Evolutionary conservation across 2,888 invertebrate genomes (phyloP).

Genomic region (Ditylenchus weischeri): DNA sequence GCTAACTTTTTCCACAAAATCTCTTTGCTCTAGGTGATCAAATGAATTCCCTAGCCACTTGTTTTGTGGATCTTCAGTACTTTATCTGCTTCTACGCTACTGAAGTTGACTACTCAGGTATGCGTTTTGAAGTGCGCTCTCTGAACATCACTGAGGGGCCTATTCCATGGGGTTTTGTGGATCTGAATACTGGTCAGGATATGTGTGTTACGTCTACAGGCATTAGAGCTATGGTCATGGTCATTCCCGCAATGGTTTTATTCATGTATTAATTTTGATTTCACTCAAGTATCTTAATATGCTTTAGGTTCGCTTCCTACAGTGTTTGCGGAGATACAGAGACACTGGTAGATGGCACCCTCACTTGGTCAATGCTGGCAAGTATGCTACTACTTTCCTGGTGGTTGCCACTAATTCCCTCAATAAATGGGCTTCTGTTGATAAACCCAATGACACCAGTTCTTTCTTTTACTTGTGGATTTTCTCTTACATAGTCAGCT

Average conservation of each 20-base stretch:
- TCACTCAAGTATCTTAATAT: conserved; percentile 61
- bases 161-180: conserved; percentile 57
- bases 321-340: conserved; percentile 81
- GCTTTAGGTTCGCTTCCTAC: conserved; percentile 76
- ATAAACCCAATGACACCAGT: conserved; percentile 45
- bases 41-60: conserved; percentile 80
- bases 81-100: conserved; percentile 80
- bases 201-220: conserved; percentile 70
- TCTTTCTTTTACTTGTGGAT: conserved; percentile 72
- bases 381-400: conserved; percentile 80
- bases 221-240: conserved; percentile 79
- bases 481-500: conserved; percentile 73
- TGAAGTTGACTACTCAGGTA: conserved; percentile 59
- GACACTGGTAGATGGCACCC: conserved; percentile 84
- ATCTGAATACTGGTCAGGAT: conserved; percentile 54
- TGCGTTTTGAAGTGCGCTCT: conserved; percentile 39
- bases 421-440: conserved; percentile 69
- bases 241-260: conserved; percentile 78
- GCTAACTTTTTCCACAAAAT: no score
- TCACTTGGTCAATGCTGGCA: conserved; percentile 93
- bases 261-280: background rate
- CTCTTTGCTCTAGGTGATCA: conserved; percentile 61
- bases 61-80: conserved; percentile 89
- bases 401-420: conserved; percentile 69
- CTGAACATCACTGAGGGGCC: conserved; percentile 51